These are phyloP conservation scores for Chymomyza caudatula DNA, from an alignment of 2,888 invertebrate genomes.

Conservation along the genomic window DNA sequence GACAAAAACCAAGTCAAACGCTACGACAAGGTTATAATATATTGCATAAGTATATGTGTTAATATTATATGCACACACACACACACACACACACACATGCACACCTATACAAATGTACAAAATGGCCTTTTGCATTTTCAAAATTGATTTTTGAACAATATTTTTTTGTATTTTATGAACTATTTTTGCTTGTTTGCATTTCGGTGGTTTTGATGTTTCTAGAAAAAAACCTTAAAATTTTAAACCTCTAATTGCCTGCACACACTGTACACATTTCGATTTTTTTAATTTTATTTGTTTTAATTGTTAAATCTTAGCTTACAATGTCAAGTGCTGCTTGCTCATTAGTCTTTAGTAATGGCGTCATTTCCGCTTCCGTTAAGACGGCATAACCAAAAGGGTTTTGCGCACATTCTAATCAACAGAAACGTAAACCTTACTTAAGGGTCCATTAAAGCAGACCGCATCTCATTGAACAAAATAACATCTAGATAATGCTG, in stretches of 20 bases:
- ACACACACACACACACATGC: constrained; percentile 4
- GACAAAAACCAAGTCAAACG: constrained; percentile 50
- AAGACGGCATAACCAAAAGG: constrained; percentile 15
- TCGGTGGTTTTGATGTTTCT: not conserved
- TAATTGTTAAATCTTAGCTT: not conserved
- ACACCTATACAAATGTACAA: not conserved
- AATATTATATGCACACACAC: constrained; percentile 38
- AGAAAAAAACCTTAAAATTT: not conserved
- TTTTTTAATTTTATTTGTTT: not conserved
- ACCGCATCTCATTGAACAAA: too few relatives aligned
- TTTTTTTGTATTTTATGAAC: not conserved
- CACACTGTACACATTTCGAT: constrained; percentile 3
- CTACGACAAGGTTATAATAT: constrained; percentile 66
- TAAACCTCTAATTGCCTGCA: constrained; percentile 33
- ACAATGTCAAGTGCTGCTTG: constrained; percentile 52
- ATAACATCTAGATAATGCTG: not conserved
- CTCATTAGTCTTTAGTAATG: constrained; percentile 44
- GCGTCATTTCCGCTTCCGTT: constrained; percentile 49
- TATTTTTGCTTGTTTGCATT: constrained; percentile 2
- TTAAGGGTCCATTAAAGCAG: not conserved
- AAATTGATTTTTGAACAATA: not conserved
- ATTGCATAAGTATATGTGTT: constrained; percentile 63
- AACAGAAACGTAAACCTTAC: not conserved
- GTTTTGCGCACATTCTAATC: constrained; percentile 6
- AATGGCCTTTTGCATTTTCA: constrained; percentile 23